Evolutionary conservation across 2,888 invertebrate genomes (phyloP), one percentile per base, ranked within the genome.

Genomic region (Anorthoa munda): DNA sequence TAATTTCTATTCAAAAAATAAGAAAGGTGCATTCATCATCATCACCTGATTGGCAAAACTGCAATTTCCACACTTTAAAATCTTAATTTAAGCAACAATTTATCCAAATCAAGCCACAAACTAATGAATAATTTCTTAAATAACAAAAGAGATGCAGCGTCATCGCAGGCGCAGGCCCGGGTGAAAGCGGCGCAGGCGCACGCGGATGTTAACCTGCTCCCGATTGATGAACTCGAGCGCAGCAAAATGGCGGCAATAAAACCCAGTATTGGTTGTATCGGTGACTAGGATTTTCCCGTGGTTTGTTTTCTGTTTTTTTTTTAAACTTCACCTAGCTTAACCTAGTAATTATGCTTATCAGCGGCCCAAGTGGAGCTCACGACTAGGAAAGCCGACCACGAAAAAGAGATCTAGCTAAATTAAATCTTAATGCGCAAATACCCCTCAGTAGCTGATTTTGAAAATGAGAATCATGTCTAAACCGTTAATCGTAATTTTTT

Each of bases 141-240:
- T 71, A 83, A 83, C 75, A 83, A 77, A 75, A 79, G 83, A 85
- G 87, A 87, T 85, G 82, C 68, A 81, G 70, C 74, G 66, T 7
- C 39, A 7, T n/a, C 67, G 63, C 46, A 4, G 67, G 63, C 64
- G 80, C 73, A 73, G 31, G 72, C 77, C 75, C 50, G 66, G 86
- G 92, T 89, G 92, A 93, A 92, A 92, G 92, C 83, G 65, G 85
- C 73, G 58, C 80, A 83, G 65, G 85, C 73, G 58, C 80, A 85
- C 77, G 86, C 92, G 92, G 93, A 93, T 91, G 88, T 81, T 83
- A 87, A 87, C 88, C 87, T 86, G 85, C 82, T 87, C 88, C 87
- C 89, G 90, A 90, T 90, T 87, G 87, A 92, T 91, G 88, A 88
- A 88, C 86, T 85, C 83, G 72, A 75, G 85, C 86, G 88, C 86